Evolutionary conservation across 2,797 vertebrate genomes (phyloP).

Genomic region (Amblyopsis hoosieri): DNA sequence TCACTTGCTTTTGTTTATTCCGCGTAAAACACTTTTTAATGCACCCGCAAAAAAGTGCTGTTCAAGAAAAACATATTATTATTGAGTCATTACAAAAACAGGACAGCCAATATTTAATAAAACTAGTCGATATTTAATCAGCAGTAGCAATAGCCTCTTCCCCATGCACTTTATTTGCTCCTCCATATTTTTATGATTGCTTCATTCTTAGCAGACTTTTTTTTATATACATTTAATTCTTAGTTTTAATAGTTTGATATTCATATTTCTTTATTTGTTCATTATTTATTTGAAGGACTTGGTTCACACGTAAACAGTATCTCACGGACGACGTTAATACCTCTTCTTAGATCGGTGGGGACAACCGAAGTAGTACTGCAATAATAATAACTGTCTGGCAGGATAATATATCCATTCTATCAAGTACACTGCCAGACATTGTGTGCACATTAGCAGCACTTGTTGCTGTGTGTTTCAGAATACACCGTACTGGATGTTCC

Average conservation of each 20-base stretch:
- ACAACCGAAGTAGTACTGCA: too few relatives aligned
- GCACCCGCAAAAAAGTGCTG: neutral
- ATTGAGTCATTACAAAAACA: neutral
- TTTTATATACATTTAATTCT: too few relatives aligned
- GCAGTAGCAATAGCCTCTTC: neutral
- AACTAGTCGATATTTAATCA: constrained; percentile 20
- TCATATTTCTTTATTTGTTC: too few relatives aligned
- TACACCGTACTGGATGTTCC: too few relatives aligned
- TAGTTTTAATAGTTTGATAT: too few relatives aligned
- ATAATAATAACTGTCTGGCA: too few relatives aligned
- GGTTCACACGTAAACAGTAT: neutral
- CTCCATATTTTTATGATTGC: constrained; percentile 5
- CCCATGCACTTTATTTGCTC: neutral
- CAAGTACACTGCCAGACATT: too few relatives aligned
- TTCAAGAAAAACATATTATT: neutral
- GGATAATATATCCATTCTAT: too few relatives aligned
- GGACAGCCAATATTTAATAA: neutral
- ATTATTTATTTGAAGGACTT: too few relatives aligned
- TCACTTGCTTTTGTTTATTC: neutral
- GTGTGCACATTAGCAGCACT: too few relatives aligned
- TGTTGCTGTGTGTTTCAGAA: too few relatives aligned
- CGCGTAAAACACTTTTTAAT: neutral
- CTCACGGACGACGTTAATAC: neutral
- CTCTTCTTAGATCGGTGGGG: neutral
- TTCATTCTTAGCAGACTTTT: neutral